These are phyloP conservation scores for Pseudachorutes palmiensis DNA, from an alignment of 1,140 invertebrate species.

Conservation along the genomic window DNA sequence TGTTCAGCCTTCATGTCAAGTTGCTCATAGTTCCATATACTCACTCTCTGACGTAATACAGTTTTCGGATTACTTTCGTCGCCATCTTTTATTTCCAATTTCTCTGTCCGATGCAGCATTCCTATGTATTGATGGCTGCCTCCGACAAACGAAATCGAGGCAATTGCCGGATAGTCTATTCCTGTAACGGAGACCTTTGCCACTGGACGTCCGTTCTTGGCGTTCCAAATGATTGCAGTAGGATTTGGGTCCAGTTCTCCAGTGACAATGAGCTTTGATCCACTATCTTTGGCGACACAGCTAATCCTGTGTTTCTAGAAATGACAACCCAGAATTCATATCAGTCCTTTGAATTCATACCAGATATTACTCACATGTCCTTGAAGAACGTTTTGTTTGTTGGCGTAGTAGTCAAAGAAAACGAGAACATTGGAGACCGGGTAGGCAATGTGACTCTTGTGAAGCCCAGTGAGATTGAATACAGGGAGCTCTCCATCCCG, in stretches of 20 bases:
- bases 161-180: neutral
- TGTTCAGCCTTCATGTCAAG: too few relatives aligned
- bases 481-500: too few relatives aligned
- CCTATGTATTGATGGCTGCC: too few relatives aligned
- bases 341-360: neutral
- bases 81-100: neutral
- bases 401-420: neutral
- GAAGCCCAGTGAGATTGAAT: too few relatives aligned
- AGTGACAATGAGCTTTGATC: conserved; percentile 20
- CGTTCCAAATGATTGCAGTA: conserved; percentile 32
- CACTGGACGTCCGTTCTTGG: conserved; percentile 7
- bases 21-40: conserved; percentile 9
- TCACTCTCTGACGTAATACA: neutral
- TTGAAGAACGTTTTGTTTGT: neutral
- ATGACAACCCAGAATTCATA: neutral
- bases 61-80: neutral
- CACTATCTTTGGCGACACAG: conserved; percentile 11
- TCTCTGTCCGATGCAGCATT: neutral
- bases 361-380: neutral
- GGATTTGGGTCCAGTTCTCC: conserved; percentile 24
- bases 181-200: neutral
- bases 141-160: neutral
- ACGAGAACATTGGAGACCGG: neutral
- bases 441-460: too few relatives aligned
- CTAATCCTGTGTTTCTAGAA: conserved; percentile 30